phyloP scores from a whole-genome alignment of 2,113 vertebrate genomes.

The Pogona vitticeps region DNA sequence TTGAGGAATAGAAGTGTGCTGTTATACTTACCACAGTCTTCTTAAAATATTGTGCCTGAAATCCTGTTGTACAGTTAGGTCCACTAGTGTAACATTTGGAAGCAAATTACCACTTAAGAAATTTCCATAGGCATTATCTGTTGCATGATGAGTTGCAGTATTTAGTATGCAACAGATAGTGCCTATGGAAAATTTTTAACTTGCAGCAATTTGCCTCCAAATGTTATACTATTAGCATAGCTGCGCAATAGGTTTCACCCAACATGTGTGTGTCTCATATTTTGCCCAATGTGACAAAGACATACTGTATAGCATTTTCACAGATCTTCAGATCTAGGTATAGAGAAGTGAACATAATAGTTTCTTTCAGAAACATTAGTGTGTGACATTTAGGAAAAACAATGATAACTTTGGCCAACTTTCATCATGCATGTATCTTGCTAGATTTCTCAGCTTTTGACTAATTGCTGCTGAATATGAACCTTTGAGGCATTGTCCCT shows the following conservation, averaged over 20 bases:
- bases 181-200: too few relatives aligned
- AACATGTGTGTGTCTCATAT: too few relatives aligned
- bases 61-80: too few relatives aligned
- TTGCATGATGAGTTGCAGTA: too few relatives aligned
- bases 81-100: too few relatives aligned
- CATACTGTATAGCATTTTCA: background rate
- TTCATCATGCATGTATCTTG: background rate
- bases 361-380: background rate
- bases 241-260: too few relatives aligned
- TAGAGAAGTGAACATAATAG: background rate
- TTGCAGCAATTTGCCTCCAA: too few relatives aligned
- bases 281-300: background rate
- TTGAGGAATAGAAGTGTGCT: background rate
- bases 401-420: background rate
- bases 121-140: too few relatives aligned
- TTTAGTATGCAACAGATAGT: too few relatives aligned
- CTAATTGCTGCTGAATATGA: background rate
- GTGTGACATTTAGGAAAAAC: background rate
- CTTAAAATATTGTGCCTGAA: background rate
- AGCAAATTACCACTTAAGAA: too few relatives aligned
- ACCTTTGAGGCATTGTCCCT: background rate
- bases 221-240: too few relatives aligned
- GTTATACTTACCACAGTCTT: background rate
- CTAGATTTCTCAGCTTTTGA: background rate
- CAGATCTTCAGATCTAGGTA: background rate